Conservation (phyloP, 2,888 invertebrate genomes). For the Clitarchus hookeri region DNA sequence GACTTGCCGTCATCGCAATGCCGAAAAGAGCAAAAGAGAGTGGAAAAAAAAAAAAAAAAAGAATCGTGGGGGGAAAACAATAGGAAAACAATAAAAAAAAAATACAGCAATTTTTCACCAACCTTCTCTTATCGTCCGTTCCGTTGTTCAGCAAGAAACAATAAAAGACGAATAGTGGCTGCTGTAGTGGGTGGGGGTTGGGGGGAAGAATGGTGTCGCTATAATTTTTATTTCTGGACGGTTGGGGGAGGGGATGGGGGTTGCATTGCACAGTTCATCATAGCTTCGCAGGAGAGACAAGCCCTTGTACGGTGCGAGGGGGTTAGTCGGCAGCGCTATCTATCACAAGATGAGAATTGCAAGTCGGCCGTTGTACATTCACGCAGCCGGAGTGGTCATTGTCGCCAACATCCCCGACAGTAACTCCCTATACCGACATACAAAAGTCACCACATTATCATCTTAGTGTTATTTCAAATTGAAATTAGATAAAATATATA, state of each 20-base stretch:
- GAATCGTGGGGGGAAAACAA: not conserved
- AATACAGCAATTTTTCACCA: constrained; percentile 8
- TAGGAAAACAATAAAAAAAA: constrained; percentile 4
- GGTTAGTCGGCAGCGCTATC: constrained; percentile 29
- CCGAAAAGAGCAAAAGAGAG: not conserved
- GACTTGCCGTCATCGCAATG: not conserved
- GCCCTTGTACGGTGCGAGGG: not conserved
- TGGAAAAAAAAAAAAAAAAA: not conserved
- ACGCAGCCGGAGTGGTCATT: not conserved
- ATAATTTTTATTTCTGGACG: constrained; percentile 1
- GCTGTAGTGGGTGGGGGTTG: not conserved
- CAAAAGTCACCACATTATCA: no score
- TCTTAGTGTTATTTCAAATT: no score
- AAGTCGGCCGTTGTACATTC: not conserved
- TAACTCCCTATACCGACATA: no score
- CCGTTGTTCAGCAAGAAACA: constrained; percentile 14
- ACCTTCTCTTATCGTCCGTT: constrained; percentile 7
- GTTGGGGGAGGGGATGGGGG: no score
- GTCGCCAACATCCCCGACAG: not conserved
- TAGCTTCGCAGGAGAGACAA: not conserved
- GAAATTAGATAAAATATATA: no score
- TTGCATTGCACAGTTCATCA: no score
- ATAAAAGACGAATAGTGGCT: not conserved
- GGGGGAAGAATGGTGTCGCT: not conserved
- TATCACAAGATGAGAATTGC: constrained; percentile 27